phyloP scores from a whole-genome alignment of 2,113 vertebrate genomes.

The Mystacornis crossleyi region DNA sequence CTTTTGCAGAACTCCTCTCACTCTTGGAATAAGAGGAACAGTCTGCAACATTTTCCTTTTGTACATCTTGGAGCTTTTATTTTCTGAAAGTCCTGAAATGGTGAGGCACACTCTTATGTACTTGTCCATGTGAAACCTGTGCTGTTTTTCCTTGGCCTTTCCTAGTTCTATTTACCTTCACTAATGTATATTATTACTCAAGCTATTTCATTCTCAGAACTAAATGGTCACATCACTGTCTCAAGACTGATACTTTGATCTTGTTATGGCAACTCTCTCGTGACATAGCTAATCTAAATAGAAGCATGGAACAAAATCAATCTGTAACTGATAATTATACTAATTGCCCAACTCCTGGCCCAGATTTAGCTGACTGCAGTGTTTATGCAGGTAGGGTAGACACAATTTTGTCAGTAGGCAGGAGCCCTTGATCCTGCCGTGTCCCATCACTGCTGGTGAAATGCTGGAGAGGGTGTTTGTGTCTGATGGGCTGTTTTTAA shows the following conservation, averaged over 20 bases:
- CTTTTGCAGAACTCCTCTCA: background rate
- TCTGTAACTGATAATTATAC: background rate
- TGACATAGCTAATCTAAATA: background rate
- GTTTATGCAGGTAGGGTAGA: background rate
- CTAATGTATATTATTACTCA: background rate
- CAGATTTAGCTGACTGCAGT: background rate
- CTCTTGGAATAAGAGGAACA: background rate
- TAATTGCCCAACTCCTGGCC: background rate
- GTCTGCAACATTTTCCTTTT: background rate
- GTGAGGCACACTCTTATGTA: background rate
- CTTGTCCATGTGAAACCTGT: background rate
- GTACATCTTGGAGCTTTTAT: background rate
- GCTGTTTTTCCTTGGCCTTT: background rate
- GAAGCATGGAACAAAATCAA: background rate
- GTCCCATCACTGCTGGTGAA: background rate
- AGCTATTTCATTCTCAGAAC: background rate
- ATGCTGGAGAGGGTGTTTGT: accelerated
- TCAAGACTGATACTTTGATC: background rate
- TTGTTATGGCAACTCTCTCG: background rate
- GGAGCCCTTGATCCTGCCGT: background rate
- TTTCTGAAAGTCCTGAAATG: background rate
- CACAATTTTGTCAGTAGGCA: background rate
- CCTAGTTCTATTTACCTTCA: background rate
- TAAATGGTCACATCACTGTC: background rate
- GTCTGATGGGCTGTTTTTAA: background rate